Percentiles rank a stretch among this genome's conserved stretches.
phyloP scores from a whole-genome alignment of 2,797 vertebrate genomes.

The Anabas testudineus region DNA sequence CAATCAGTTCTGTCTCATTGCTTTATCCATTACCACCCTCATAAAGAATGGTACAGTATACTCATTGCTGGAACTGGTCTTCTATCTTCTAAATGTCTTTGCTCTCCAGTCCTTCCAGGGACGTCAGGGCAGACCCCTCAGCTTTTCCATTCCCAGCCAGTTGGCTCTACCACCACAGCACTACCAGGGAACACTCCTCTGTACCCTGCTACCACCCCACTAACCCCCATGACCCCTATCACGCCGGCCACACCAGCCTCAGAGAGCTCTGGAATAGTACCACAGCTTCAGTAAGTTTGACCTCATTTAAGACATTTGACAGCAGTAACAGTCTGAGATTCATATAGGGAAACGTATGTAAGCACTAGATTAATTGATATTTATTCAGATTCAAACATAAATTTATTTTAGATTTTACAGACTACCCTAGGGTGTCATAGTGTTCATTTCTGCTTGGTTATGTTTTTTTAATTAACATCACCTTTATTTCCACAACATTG shows the following conservation, averaged over 20 bases:
- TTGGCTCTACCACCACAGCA: slow-evolving; percentile 90
- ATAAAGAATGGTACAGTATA: no score
- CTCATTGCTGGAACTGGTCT: not conserved
- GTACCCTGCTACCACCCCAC: slow-evolving; percentile 82
- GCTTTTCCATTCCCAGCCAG: slow-evolving; percentile 95
- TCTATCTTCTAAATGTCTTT: not conserved
- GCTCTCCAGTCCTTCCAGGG: slow-evolving; percentile 80
- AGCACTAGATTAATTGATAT: no score
- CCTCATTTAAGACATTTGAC: no score
- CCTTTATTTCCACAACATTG: not conserved
- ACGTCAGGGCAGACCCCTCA: slow-evolving; percentile 93
- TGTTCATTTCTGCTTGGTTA: not conserved
- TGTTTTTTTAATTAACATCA: no score
- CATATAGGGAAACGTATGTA: no score
- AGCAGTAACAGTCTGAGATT: no score
- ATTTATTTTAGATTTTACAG: not conserved
- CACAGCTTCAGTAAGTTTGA: slow-evolving; percentile 94
- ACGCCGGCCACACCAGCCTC: slow-evolving; percentile 96
- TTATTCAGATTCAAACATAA: not conserved
- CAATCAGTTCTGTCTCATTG: not conserved
- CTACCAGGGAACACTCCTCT: slow-evolving; percentile 95
- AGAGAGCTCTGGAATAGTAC: slow-evolving; percentile 97
- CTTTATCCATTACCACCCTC: not conserved
- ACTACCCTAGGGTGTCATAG: not conserved
- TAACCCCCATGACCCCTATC: slow-evolving; percentile 97